Base-by-base conservation (phyloP, 2,888 invertebrate genomes). In the Byasa hedistus region DNA sequence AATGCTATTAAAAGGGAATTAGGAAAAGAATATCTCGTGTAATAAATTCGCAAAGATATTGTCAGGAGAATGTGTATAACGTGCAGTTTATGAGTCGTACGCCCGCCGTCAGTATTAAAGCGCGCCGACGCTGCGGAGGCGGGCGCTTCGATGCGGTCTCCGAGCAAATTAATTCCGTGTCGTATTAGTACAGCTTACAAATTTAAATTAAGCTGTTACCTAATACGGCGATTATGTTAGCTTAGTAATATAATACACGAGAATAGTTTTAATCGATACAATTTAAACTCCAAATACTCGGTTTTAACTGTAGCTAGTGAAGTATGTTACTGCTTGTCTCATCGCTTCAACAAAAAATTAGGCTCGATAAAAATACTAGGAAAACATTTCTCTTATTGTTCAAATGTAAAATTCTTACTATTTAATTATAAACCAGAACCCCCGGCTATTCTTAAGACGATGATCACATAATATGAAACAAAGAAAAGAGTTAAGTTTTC, bases 121-220 rank as follows among this genome's bases (percentile, higher is more conserved):
- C 24, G 58, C 58, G 22, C 58, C 36, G 48, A 51, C 19, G 27
- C 27, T 19, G 54, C 22, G 57, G 21, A 61, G 57, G 61, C 59
- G 24, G 39, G 36, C 57, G 17, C 48, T 51, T 27, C 57, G 21
- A 36, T 58, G 57, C 52, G 57, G 66, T 61, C 57, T 39, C 57
- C 44, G 39, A 54, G 61, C 66, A 61, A 66, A 66, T 61, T 66
- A 66, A 66, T 66, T 66, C 54, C 57, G 32, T 57, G 58, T 54
- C 61, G 57, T 61, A 61, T 61, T 66, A 66, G 57, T 57, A 39
- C 52, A 57, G 66, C 57, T 66, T 66, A 66, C 66, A 57, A 66
- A 61, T 61, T 61, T 61, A 61, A 66, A 61, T 66, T 57, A 61
- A 61, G 61, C 61, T 61, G 27, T 61, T 60, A 17, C 27, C 59